phyloP scores from a whole-genome alignment of 1,140 invertebrate species.

The Brachionus asplanchnoidis region DNA sequence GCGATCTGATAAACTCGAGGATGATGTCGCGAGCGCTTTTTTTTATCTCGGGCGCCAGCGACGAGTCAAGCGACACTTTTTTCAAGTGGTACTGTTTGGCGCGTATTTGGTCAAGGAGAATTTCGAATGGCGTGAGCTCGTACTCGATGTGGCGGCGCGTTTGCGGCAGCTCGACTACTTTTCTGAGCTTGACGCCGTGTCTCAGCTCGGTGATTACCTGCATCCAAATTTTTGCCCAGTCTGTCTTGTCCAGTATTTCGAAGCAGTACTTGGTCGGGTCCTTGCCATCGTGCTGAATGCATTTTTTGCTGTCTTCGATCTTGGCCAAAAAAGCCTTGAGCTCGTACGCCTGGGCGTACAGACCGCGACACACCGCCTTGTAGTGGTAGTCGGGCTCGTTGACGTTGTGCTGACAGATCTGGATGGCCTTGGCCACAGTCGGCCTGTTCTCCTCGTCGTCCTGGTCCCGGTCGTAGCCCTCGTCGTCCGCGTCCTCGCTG shows the following conservation, averaged over 20 bases:
- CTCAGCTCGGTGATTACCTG: constrained; percentile 83
- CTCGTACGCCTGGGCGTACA: constrained; percentile 82
- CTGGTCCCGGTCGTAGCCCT: constrained; percentile 52
- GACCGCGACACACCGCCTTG: constrained; percentile 78
- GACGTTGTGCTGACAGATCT: constrained; percentile 63
- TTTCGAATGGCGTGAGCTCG: constrained; percentile 93
- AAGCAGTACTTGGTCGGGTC: constrained; percentile 33
- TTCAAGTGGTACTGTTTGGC: constrained; percentile 73
- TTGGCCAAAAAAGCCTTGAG: constrained; percentile 79
- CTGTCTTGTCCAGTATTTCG: constrained; percentile 26
- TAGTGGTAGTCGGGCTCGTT: constrained; percentile 73
- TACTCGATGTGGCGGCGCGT: constrained; percentile 69
- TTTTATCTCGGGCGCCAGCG: constrained; percentile 73
- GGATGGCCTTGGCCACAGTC: constrained; percentile 57
- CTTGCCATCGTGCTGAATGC: constrained; percentile 37
- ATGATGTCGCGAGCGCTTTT: constrained; percentile 91
- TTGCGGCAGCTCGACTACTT: constrained; percentile 62
- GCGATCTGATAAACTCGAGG: constrained; percentile 87
- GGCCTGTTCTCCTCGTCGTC: constrained; percentile 45
- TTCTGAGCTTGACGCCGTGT: constrained; percentile 83
- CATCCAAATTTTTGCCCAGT: constrained; percentile 79
- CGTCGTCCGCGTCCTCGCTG: constrained; percentile 47
- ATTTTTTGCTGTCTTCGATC: constrained; percentile 60
- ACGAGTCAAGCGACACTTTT: constrained; percentile 67
- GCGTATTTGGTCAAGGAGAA: constrained; percentile 90